Percentiles rank a stretch among this genome's conserved stretches.
These are phyloP conservation scores for Anthonomus grandis DNA, from an alignment of 1,140 invertebrate species.

Conservation along the genomic window DNA sequence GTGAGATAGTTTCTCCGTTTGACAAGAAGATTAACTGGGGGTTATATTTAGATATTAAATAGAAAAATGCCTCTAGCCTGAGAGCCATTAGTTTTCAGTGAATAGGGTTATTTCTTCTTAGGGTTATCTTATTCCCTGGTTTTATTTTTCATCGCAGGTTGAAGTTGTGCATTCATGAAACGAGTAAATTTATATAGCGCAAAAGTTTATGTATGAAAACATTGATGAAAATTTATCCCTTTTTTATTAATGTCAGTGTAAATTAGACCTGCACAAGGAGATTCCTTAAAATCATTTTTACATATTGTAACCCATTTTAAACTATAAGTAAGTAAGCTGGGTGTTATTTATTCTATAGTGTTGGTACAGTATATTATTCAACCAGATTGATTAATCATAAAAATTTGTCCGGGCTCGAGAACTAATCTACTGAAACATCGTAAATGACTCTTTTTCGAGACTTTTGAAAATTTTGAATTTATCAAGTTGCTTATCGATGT, in stretches of 20 bases:
- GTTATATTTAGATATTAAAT: constrained; percentile 18
- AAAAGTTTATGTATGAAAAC: no score
- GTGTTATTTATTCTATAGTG: constrained; percentile 16
- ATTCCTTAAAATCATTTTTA: no score
- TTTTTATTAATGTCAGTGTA: no score
- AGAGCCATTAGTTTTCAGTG: constrained; percentile 10
- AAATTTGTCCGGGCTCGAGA: neutral
- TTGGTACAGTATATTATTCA: constrained; percentile 16
- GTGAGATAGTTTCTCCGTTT: constrained; percentile 8
- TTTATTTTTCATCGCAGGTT: no score
- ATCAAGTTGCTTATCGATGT: no score
- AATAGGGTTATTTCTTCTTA: neutral
- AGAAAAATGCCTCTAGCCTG: neutral
- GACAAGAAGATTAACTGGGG: constrained; percentile 16
- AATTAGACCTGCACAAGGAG: no score
- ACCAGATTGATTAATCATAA: constrained; percentile 5
- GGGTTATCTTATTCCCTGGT: neutral
- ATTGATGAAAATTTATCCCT: no score
- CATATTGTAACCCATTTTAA: no score
- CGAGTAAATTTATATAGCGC: no score
- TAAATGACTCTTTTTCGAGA: constrained; percentile 3
- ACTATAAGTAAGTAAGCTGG: no score
- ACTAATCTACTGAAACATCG: constrained; percentile 1
- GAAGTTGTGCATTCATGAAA: no score
- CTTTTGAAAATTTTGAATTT: no score